These are phyloP conservation scores for Sinotaia quadrata DNA, from an alignment of 2,888 invertebrate species.

Conservation along the genomic window DNA sequence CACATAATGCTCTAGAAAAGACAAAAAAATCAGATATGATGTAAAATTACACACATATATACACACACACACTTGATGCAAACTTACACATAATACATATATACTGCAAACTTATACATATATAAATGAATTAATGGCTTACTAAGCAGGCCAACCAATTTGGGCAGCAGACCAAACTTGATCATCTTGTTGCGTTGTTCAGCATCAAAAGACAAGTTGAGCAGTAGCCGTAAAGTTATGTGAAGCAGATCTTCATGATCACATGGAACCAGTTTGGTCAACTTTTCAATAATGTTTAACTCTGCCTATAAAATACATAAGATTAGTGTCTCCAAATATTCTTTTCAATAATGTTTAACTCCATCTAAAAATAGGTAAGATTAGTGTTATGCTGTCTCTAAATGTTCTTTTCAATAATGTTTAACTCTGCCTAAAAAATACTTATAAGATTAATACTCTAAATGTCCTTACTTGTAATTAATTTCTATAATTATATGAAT, in stretches of 20 bases:
- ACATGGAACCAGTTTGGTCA: conserved; percentile 83
- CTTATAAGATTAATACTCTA: no score
- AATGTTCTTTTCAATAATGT: no score
- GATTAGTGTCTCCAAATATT: no score
- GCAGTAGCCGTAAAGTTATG: conserved; percentile 88
- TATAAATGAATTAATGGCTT: conserved; percentile 69
- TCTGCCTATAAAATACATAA: conserved; percentile 52
- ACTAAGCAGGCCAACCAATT: conserved; percentile 90
- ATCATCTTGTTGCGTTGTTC: conserved; percentile 91
- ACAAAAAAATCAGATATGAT: background rate
- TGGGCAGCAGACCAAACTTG: conserved; percentile 88
- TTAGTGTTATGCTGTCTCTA: no score
- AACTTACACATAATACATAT: background rate
- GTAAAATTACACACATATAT: background rate
- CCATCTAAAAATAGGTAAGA: no score
- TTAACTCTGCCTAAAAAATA: no score
- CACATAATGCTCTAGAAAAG: no score
- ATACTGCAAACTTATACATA: background rate
- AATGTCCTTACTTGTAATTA: no score
- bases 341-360: no score
- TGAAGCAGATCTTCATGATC: conserved; percentile 81
- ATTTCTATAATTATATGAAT: no score
- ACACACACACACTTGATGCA: background rate
- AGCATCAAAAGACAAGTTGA: conserved; percentile 96
- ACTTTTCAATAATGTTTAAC: conserved; percentile 75